Percentiles rank a stretch among this genome's conserved stretches.
Conservation (phyloP, 2,113 vertebrate genomes). For the Potamarius usumacintae region DNA sequence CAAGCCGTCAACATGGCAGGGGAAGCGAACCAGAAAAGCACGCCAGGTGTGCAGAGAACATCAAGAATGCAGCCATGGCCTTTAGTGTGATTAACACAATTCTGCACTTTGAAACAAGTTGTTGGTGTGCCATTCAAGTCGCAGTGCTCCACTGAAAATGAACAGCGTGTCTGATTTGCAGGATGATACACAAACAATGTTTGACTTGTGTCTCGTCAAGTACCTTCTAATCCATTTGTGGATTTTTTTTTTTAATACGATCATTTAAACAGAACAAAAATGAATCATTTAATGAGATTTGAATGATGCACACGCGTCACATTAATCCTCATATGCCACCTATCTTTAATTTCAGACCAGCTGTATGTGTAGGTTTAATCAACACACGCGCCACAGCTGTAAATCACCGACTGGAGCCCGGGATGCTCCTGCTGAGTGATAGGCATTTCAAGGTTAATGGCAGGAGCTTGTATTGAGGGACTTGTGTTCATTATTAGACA, state of each 20-base stretch:
- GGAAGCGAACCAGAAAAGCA: constrained; percentile 39
- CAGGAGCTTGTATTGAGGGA: constrained; percentile 30
- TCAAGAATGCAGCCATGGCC: constrained; percentile 20
- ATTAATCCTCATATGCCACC: constrained; percentile 14
- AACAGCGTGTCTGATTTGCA: not conserved
- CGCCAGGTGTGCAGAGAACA: constrained; percentile 32
- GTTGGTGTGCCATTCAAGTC: not conserved
- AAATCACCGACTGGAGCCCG: constrained; percentile 19
- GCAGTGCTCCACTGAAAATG: not conserved
- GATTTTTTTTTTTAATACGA: not conserved
- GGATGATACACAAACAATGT: not conserved
- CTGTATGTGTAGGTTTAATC: constrained; percentile 33
- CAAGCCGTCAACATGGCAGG: constrained; percentile 33
- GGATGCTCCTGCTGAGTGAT: constrained; percentile 17
- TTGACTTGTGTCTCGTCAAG: not conserved
- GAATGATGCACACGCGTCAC: not conserved
- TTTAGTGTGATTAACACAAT: constrained; percentile 27
- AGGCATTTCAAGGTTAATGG: constrained; percentile 41
- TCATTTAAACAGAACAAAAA: not conserved
- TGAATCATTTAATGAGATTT: not conserved
- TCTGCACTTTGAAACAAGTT: constrained; percentile 17
- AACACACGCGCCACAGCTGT: constrained; percentile 7
- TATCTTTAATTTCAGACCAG: constrained; percentile 19
- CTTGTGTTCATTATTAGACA: constrained; percentile 39
- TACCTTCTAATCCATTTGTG: not conserved